These are phyloP conservation scores for Etia nguti DNA, from an alignment of 2,113 vertebrate species.

Conservation along the genomic window DNA sequence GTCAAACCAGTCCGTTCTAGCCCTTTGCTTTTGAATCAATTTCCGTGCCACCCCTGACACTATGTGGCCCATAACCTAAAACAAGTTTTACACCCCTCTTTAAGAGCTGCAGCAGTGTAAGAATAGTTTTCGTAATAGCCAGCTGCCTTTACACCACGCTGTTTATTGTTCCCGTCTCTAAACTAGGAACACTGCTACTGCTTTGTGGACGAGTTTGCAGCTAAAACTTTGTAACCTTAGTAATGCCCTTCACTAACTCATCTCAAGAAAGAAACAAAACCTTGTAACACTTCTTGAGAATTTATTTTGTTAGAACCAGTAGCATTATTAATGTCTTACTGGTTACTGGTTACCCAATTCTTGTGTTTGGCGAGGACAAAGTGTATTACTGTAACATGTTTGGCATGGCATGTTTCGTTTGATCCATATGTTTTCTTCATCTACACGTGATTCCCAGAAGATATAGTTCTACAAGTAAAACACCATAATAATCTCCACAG, in stretches of 20 bases:
- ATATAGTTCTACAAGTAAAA: not conserved
- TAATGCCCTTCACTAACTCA: not conserved
- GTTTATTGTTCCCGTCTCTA: not conserved
- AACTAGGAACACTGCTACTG: not conserved
- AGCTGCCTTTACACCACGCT: not conserved
- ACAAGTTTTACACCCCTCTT: not conserved
- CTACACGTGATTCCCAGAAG: not conserved
- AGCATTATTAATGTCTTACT: not conserved
- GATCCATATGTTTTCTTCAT: not conserved
- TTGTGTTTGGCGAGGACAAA: not conserved
- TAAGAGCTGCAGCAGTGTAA: not conserved
- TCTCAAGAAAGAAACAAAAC: not conserved
- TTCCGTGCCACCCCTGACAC: not conserved
- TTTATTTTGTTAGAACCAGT: not conserved
- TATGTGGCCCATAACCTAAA: not conserved
- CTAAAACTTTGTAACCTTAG: not conserved
- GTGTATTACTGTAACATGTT: not conserved
- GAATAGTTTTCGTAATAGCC: not conserved
- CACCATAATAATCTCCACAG: not conserved
- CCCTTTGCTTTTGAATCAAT: not conserved
- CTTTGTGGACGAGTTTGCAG: not conserved
- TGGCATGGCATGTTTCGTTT: not conserved
- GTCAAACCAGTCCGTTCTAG: not conserved
- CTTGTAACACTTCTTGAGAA: not conserved
- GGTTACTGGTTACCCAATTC: not conserved